A percentile compares a stretch with the other conserved stretches of the same genome.
Evolutionary conservation across 1,140 invertebrate species (phyloP).

Genomic region (Centruroides sculpturatus): DNA sequence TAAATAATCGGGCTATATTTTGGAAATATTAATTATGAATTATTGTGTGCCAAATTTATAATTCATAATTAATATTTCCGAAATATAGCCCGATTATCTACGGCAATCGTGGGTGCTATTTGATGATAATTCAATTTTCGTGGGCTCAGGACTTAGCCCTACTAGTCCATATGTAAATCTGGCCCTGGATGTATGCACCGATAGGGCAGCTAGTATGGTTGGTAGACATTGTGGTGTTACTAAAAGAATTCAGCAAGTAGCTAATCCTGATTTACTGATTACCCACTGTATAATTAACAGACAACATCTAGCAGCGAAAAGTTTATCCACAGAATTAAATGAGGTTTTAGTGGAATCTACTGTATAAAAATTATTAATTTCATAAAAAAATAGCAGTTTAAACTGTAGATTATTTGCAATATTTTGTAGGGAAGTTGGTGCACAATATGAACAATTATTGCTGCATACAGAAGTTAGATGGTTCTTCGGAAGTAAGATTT

Average conservation of each 20-base stretch:
- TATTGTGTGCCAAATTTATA: too few species aligned
- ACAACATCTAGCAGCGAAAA: background rate
- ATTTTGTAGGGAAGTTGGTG: constrained; percentile 24
- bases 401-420: constrained; percentile 23
- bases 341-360: constrained; percentile 1
- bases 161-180: too few species aligned
- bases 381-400: background rate
- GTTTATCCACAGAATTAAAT: background rate
- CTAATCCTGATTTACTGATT: background rate
- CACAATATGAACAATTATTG: constrained; percentile 22
- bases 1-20: too few species aligned
- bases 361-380: constrained; percentile 5
- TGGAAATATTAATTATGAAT: too few species aligned
- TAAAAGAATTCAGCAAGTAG: background rate
- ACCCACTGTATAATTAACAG: background rate
- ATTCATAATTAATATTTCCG: too few species aligned
- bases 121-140: too few species aligned
- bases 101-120: too few species aligned
- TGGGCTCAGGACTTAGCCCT: too few species aligned
- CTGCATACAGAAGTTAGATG: constrained; percentile 26
- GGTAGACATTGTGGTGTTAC: background rate
- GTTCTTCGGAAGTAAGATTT: constrained; percentile 26
- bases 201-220: background rate
- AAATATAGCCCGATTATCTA: too few species aligned
- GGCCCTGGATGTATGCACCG: background rate